These are phyloP conservation scores for Eonycteris spelaea DNA, from an alignment of 2,113 vertebrate genomes.

Conservation along the genomic window DNA sequence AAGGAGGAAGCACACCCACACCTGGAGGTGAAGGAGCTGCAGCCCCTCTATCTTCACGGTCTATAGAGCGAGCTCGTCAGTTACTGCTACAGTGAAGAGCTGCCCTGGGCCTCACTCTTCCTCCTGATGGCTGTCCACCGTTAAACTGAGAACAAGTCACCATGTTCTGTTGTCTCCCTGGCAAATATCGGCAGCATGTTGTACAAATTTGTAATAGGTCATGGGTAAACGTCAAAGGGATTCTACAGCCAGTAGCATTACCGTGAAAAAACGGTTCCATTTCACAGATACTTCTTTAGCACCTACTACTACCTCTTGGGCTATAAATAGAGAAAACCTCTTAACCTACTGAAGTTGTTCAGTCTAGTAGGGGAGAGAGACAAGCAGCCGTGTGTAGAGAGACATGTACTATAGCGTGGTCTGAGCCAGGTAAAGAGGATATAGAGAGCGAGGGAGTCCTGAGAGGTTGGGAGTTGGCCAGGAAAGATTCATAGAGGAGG, in stretches of 20 bases:
- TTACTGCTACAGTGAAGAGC: accelerated
- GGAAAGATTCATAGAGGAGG: neutral
- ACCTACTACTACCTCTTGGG: neutral
- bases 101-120: neutral
- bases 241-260: neutral
- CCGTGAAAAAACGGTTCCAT: neutral
- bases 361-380: neutral
- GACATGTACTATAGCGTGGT: neutral
- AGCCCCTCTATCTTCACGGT: neutral
- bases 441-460: neutral
- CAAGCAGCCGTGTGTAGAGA: neutral
- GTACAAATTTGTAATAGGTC: neutral
- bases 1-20: neutral
- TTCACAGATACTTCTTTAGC: neutral
- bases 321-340: neutral
- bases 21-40: accelerated
- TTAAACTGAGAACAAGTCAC: neutral
- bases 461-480: neutral
- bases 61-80: neutral
- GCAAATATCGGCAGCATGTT: neutral
- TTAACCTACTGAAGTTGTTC: neutral
- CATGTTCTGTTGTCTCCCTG: neutral
- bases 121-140: neutral
- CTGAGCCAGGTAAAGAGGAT: neutral
- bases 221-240: neutral